phyloP scores from a whole-genome alignment of 2,888 invertebrate species.

The Gastrophysa polygoni region DNA sequence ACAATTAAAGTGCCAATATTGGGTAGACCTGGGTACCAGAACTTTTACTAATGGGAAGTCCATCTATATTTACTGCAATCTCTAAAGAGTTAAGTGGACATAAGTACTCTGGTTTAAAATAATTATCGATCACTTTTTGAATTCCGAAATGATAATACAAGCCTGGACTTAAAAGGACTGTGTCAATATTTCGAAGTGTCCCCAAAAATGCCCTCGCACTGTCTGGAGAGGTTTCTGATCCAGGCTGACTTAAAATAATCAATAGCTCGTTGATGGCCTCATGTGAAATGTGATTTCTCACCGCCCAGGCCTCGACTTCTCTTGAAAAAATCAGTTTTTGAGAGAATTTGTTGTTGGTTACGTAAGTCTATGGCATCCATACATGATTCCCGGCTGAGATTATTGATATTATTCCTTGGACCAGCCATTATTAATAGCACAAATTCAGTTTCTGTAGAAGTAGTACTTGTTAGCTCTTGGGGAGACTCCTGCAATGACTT shows the following conservation, averaged over 20 bases:
- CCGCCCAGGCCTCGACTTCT: not conserved
- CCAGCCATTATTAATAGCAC: not conserved
- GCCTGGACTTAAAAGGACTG: not conserved
- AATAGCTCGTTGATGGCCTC: slow-evolving; percentile 1
- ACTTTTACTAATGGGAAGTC: slow-evolving; percentile 10
- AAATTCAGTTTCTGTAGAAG: not conserved
- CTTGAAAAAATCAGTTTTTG: not conserved
- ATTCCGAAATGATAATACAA: not conserved
- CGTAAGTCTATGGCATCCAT: not conserved
- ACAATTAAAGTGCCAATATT: slow-evolving; percentile 4
- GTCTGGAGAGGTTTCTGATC: not conserved
- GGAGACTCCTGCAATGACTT: not conserved
- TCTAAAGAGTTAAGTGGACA: slow-evolving; percentile 10
- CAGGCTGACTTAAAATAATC: slow-evolving; percentile 6
- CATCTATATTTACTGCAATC: slow-evolving; percentile 16
- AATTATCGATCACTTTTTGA: not conserved
- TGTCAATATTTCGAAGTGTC: slow-evolving; percentile 3
- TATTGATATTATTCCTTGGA: not conserved
- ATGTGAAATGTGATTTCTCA: slow-evolving; percentile 4
- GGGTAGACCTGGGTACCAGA: slow-evolving; percentile 10
- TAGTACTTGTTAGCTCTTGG: not conserved
- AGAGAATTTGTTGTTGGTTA: not conserved
- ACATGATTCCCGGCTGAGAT: not conserved
- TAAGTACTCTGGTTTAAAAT: not conserved
- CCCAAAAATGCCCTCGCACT: slow-evolving; percentile 2